phyloP scores from a whole-genome alignment of 1,140 invertebrate species.

The Leptinotarsa defecta region DNA sequence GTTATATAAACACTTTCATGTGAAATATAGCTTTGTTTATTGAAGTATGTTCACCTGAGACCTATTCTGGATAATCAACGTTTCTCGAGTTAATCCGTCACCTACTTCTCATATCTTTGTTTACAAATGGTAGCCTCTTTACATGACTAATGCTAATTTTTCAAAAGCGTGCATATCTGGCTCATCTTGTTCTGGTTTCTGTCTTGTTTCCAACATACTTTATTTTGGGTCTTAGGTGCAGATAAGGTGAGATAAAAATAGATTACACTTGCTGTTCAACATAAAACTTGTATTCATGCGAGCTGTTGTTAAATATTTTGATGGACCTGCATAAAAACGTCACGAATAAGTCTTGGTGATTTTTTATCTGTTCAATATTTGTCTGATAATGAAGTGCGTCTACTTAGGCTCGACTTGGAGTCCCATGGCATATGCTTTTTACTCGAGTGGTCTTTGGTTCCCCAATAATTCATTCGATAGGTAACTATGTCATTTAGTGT shows the following conservation, averaged over 20 bases:
- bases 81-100: conserved; percentile 44
- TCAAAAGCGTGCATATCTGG: conserved; percentile 28
- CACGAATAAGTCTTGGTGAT: background rate
- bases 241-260: conserved; percentile 22
- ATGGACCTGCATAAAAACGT: conserved; percentile 17
- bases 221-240: conserved; percentile 18
- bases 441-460: conserved; percentile 7
- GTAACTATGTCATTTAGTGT: conserved; percentile 6
- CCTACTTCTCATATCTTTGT: conserved; percentile 48
- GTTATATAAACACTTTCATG: too few relatives aligned
- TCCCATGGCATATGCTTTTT: background rate
- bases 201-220: conserved; percentile 15
- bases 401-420: background rate
- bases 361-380: background rate
- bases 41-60: background rate
- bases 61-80: conserved; percentile 10
- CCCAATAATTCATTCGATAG: conserved; percentile 9
- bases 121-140: conserved; percentile 33
- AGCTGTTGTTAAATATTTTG: conserved; percentile 21
- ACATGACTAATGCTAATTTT: conserved; percentile 24
- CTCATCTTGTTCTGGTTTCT: conserved; percentile 15
- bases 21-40: too few relatives aligned
- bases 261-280: conserved; percentile 10
- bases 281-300: conserved; percentile 10
- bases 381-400: background rate